phyloP scores from a whole-genome alignment of 2,113 vertebrate species.

The Anhinga anhinga region DNA sequence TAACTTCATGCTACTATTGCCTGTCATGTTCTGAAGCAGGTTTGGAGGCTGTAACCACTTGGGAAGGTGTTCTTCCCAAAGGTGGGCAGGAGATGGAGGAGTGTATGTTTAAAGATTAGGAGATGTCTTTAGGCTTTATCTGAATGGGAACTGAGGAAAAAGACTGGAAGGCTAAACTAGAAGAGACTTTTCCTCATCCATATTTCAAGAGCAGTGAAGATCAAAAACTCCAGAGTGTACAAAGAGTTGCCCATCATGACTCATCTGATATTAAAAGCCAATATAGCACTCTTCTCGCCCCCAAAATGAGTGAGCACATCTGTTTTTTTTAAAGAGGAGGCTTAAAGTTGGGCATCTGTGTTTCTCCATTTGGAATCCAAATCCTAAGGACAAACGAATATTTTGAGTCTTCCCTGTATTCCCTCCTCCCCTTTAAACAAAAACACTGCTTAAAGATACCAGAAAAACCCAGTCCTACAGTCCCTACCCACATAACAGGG shows the following conservation, averaged over 20 bases:
- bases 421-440: neutral
- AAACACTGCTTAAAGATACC: neutral
- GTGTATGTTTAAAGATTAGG: neutral
- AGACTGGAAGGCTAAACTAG: neutral
- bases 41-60: neutral
- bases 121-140: neutral
- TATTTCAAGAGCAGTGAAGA: neutral
- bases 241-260: neutral
- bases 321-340: neutral
- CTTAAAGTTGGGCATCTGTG: neutral
- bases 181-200: neutral
- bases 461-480: neutral
- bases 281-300: neutral
- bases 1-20: neutral
- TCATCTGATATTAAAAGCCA: neutral
- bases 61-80: neutral
- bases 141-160: neutral
- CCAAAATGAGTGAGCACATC: neutral
- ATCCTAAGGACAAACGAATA: neutral
- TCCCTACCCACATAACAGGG: neutral
- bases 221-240: neutral
- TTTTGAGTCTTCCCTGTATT: neutral
- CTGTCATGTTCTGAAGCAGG: neutral
- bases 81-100: neutral
- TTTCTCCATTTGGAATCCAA: neutral